A percentile compares a stretch with the other conserved stretches of the same genome.
Conservation (phyloP, 2,888 invertebrate species). For the Villa cingulata region DNA sequence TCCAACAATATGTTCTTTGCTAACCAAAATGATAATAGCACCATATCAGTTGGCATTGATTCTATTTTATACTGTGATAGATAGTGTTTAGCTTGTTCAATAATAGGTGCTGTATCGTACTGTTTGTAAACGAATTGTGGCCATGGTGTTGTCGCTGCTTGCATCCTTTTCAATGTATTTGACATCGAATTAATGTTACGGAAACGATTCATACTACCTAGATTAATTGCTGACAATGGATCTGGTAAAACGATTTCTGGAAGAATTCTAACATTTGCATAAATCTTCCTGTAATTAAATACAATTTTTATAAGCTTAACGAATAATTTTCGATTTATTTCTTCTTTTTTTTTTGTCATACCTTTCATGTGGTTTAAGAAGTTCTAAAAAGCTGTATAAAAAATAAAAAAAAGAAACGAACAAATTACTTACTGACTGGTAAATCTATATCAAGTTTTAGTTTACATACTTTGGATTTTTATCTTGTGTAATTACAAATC, state of each 20-base stretch:
- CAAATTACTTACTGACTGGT: neutral
- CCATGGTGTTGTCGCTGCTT: constrained; percentile 46
- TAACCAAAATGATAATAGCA: constrained; percentile 66
- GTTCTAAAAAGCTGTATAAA: constrained; percentile 6
- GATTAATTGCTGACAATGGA: constrained; percentile 38
- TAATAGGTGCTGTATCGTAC: constrained; percentile 41
- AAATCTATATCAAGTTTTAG: neutral
- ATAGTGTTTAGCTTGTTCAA: constrained; percentile 32
- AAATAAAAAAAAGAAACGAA: neutral
- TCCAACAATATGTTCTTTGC: constrained; percentile 60
- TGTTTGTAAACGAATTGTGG: constrained; percentile 52
- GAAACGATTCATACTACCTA: constrained; percentile 37
- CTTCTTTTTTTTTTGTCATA: neutral
- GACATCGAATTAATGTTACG: constrained; percentile 30
- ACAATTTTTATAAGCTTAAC: neutral
- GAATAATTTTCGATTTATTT: neutral
- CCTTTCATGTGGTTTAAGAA: constrained; percentile 7
- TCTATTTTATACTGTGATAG: constrained; percentile 30
- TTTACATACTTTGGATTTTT: constrained; percentile 25
- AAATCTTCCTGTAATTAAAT: constrained; percentile 29
- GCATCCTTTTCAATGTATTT: constrained; percentile 27
- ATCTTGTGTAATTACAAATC: constrained; percentile 41
- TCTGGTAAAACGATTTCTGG: constrained; percentile 50
- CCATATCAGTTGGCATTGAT: constrained; percentile 50
- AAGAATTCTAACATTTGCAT: constrained; percentile 50